A percentile compares a stretch with the other conserved stretches of the same genome.
Conservation (phyloP, 1,140 invertebrate genomes). For the Campoletis sonorensis region DNA sequence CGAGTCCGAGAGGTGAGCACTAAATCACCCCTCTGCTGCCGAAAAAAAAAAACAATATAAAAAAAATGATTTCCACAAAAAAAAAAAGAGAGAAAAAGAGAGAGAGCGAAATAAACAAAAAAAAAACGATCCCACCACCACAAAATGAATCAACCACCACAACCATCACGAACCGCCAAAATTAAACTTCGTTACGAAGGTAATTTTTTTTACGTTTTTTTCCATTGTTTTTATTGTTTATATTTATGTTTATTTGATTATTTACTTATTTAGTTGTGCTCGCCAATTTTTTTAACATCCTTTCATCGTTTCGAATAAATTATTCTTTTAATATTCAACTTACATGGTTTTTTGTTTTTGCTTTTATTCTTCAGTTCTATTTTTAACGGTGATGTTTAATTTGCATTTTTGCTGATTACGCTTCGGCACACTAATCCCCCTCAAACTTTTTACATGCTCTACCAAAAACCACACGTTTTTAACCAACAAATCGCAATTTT, state of each 20-base stretch:
- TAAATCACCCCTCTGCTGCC: constrained; percentile 61
- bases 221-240: constrained; percentile 46
- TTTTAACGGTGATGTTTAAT: constrained; percentile 28
- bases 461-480: not conserved
- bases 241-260: constrained; percentile 18
- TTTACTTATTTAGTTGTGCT: not conserved
- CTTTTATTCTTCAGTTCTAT: constrained; percentile 40
- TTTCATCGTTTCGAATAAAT: no score
- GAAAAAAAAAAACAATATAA: constrained; percentile 62
- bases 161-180: constrained; percentile 69
- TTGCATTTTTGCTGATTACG: constrained; percentile 42
- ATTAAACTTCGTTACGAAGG: constrained; percentile 72
- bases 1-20: constrained; percentile 77
- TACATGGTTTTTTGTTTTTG: constrained; percentile 40
- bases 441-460: constrained; percentile 53
- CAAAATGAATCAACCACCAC: constrained; percentile 51
- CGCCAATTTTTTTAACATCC: constrained; percentile 48
- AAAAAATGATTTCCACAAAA: constrained; percentile 58
- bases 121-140: constrained; percentile 68
- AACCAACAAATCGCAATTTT: no score
- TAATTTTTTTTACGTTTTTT: constrained; percentile 70
- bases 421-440: constrained; percentile 59
- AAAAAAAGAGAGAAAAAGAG: constrained; percentile 48
- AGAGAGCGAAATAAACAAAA: constrained; percentile 47
- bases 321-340: not conserved